phyloP scores from a whole-genome alignment of 2,113 vertebrate species.

The Prinia subflava region DNA sequence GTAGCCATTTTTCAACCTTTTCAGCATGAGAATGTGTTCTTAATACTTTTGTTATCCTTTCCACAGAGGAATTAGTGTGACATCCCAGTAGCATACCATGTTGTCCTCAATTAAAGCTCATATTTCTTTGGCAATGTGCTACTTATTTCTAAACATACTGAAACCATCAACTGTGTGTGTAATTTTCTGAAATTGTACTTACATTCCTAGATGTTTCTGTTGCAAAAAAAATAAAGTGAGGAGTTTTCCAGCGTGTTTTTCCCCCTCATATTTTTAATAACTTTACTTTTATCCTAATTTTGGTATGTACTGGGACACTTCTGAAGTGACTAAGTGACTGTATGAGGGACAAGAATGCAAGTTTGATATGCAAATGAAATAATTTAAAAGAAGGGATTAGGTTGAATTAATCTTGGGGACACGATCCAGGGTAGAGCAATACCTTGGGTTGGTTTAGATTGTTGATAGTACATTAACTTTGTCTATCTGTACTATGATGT shows the following conservation, averaged over 20 bases:
- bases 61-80: neutral
- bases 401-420: neutral
- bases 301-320: neutral
- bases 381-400: neutral
- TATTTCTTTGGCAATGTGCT: neutral
- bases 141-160: neutral
- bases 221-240: neutral
- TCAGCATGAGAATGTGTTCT: neutral
- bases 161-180: neutral
- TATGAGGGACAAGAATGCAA: neutral
- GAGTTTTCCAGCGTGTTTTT: neutral
- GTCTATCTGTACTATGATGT: neutral
- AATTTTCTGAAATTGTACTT: neutral
- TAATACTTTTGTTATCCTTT: neutral
- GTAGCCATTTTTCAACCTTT: neutral
- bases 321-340: neutral
- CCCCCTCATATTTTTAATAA: neutral
- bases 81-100: neutral
- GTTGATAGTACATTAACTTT: neutral
- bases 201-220: neutral
- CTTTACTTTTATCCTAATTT: neutral
- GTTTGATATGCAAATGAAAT: neutral
- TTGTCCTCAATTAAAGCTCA: neutral
- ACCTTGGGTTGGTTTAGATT: neutral
- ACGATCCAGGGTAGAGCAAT: neutral